phyloP scores from a whole-genome alignment of 2,888 invertebrate species.

The Nasonovia ribisnigri region DNA sequence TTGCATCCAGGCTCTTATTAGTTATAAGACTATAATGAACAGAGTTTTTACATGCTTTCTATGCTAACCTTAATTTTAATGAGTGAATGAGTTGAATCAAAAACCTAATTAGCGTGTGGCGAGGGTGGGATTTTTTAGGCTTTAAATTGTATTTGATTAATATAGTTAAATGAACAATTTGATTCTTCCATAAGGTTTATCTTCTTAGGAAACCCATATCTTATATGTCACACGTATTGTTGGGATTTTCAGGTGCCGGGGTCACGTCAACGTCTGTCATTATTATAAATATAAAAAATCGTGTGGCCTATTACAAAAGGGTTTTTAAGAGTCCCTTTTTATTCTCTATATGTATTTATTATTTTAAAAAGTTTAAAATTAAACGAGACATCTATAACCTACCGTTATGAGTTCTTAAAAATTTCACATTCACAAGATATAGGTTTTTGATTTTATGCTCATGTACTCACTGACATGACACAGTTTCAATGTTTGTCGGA shows the following conservation, averaged over 20 bases:
- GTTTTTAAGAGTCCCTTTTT: not conserved
- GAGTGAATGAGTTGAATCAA: not conserved
- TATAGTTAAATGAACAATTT: not conserved
- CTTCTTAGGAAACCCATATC: not conserved
- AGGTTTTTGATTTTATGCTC: not conserved
- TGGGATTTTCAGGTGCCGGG: not conserved
- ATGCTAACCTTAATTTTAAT: too few relatives aligned
- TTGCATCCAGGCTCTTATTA: not conserved
- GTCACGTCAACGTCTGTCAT: not conserved
- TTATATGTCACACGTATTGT: not conserved
- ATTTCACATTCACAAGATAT: not conserved
- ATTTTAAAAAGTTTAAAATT: not conserved
- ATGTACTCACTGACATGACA: not conserved
- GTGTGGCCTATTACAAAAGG: not conserved
- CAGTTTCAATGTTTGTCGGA: not conserved
- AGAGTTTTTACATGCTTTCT: not conserved
- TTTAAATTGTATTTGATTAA: not conserved
- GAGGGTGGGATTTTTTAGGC: not conserved
- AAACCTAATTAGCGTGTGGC: not conserved
- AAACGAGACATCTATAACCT: not conserved
- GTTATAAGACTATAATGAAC: not conserved
- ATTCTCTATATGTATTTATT: not conserved
- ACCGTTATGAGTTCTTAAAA: too few relatives aligned
- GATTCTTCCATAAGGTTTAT: not conserved
- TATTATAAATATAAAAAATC: not conserved